Conservation (phyloP, 2,797 vertebrate genomes). For the Rallus crepitans region DNA sequence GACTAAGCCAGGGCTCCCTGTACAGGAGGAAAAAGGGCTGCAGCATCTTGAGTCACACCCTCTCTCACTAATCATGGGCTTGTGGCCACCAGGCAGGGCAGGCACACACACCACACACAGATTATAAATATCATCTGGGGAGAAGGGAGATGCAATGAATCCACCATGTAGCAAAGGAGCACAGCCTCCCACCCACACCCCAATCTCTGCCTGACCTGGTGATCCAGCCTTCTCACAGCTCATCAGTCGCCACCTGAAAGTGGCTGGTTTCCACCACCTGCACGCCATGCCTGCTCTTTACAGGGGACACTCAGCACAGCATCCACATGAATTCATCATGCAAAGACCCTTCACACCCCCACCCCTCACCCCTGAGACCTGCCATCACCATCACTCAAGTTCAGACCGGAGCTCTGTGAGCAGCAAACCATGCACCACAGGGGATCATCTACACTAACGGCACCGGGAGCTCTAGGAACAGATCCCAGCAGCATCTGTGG, state of each 20-base stretch:
- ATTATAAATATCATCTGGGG: neutral
- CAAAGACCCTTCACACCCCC: neutral
- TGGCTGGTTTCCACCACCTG: neutral
- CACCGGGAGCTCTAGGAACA: neutral
- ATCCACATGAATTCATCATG: neutral
- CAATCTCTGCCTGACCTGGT: neutral
- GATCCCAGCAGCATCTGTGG: neutral
- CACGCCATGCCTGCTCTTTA: neutral
- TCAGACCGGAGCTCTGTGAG: neutral
- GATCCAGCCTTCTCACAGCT: neutral
- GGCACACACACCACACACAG: neutral
- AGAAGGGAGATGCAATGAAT: neutral
- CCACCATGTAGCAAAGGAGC: neutral
- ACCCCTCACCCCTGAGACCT: neutral
- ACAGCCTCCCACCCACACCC: neutral
- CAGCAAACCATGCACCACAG: neutral
- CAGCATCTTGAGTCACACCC: rapidly evolving
- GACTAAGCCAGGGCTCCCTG: neutral
- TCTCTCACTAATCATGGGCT: neutral
- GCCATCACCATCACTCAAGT: no score
- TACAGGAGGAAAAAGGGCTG: neutral
- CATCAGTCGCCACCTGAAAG: neutral
- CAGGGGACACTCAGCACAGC: neutral
- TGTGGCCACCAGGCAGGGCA: neutral
- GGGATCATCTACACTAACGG: neutral